phyloP scores from a whole-genome alignment of 2,113 vertebrate genomes.

The Elaphurus davidianus region DNA sequence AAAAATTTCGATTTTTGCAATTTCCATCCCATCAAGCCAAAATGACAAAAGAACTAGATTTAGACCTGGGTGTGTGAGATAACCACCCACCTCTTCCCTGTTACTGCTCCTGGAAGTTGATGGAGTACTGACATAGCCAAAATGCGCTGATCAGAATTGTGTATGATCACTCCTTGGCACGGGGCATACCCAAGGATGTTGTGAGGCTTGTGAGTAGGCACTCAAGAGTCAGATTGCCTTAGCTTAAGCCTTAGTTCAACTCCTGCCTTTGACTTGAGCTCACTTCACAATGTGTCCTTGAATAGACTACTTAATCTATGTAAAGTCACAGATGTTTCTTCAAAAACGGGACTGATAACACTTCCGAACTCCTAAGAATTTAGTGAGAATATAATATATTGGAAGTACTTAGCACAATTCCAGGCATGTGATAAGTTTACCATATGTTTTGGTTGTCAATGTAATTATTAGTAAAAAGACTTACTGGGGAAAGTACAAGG shows the following conservation, averaged over 20 bases:
- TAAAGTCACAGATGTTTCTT: neutral
- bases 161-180: neutral
- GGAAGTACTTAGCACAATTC: neutral
- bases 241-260: neutral
- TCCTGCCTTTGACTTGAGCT: neutral
- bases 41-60: neutral
- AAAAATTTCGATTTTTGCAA: neutral
- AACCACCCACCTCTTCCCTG: neutral
- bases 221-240: neutral
- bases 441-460: neutral
- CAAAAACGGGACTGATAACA: neutral
- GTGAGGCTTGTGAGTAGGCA: neutral
- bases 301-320: neutral
- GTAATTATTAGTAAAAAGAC: neutral
- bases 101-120: neutral
- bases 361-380: neutral
- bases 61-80: neutral
- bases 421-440: neutral
- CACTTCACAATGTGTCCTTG: neutral
- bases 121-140: neutral
- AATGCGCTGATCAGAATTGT: neutral
- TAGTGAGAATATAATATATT: neutral
- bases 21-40: neutral
- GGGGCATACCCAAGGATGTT: fast-evolving
- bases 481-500: neutral